Base-by-base conservation (phyloP, 2,888 invertebrate genomes). In the Andrena bucephala region DNA sequence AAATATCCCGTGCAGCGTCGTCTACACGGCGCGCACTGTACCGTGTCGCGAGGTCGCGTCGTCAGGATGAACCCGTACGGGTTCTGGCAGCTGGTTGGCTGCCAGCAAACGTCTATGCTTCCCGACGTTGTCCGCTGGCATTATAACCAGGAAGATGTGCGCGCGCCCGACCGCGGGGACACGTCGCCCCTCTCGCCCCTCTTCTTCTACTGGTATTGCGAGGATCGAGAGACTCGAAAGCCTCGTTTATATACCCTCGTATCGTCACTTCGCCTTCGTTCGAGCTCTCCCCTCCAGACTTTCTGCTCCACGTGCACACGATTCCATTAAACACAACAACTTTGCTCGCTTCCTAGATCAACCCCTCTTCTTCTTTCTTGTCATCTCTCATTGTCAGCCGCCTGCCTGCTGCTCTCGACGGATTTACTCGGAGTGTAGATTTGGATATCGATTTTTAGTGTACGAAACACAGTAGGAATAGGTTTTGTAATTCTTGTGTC, bases 131-230 rank as follows among this genome's bases (percentile, higher is more conserved):
- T 92, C 91, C 89, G 90, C 89, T 91, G 90, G 89, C 90, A 92
- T 93, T 92, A 93, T 88, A 89, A 92, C 90, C 91, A 91, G 92
- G 91, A 92, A 92, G 91, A 90, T 87, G 88, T 85, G 87, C 85
- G 20, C 85, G 20, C 20, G 83, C 36, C 48, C 70, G 67, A 75
- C 33, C 50, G 27, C 42, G 42, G 24, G 50, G 62, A 24, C 33
- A 48, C 87, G 83, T 85, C 83, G 76, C 71, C 67, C 72, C 77
- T 42, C 42, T 1, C 13, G 2, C 31, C 48, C 29, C 63, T 42
- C 24, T 29, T 57, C 48, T 42, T 16, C 27, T n/a, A n/a, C 50
- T 20, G 52, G 65, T 69, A 68, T 81, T 73, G 65, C 8, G 50
- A 57, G 63, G 62, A 81, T 81, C 68, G 81, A 52, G 81, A 52